Conservation (phyloP, 2,888 invertebrate species). For the Drosophila yooni region DNA sequence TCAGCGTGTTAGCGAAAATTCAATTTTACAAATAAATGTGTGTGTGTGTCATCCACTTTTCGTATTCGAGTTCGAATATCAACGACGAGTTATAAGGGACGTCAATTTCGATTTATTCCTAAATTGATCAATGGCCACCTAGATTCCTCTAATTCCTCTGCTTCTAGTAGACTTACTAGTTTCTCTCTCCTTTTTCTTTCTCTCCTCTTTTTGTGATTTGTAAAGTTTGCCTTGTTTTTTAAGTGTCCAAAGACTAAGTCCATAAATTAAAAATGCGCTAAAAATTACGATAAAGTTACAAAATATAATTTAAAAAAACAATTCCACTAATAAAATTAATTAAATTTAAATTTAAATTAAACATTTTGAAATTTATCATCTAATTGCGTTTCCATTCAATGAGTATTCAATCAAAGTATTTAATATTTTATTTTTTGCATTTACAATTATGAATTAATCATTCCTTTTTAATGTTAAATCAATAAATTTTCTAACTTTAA, state of each 20-base stretch:
- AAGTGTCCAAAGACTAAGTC: neutral
- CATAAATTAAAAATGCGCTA: neutral
- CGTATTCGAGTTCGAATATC: neutral
- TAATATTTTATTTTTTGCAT: neutral
- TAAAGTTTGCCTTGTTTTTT: neutral
- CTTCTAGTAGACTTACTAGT: neutral
- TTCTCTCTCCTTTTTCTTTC: neutral
- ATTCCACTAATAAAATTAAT: neutral
- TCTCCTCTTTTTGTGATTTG: neutral
- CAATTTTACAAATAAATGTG: slow-evolving; percentile 5
- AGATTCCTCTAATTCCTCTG: neutral
- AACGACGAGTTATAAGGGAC: neutral
- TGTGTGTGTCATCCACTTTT: neutral
- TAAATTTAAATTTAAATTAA: neutral
- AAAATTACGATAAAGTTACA: neutral
- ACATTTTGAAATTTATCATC: neutral
- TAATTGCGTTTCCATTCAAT: neutral
- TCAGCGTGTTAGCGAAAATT: slow-evolving; percentile 77
- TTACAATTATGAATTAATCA: neutral
- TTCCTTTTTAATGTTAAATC: neutral
- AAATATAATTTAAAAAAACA: neutral
- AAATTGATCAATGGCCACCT: neutral
- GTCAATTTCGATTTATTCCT: neutral
- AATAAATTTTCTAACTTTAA: neutral
- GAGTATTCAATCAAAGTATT: neutral